Evolutionary conservation across 2,888 invertebrate genomes (phyloP), one percentile per base, ranked within the genome.

Genomic region (Dyspetes luteomarginatus): DNA sequence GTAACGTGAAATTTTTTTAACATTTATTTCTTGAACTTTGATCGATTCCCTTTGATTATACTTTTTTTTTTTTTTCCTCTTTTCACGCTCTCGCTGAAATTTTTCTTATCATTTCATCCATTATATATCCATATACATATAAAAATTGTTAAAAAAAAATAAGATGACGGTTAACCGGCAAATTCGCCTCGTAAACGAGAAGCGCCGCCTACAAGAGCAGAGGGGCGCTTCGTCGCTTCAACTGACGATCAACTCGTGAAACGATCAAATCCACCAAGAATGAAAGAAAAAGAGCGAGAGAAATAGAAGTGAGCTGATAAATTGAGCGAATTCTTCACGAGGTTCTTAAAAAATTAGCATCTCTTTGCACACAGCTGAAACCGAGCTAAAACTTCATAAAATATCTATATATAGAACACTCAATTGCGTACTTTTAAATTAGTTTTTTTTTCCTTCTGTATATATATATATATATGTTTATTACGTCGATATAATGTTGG

Each of bases 21-120:
- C n/a, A n/a, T n/a, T n/a, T n/a, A n/a, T n/a, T n/a, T n/a, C n/a
- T 74, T 64, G 73, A 36, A 78, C 78, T 68, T 78, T 50, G 78
- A 55, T 69, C 74, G 74, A 48, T 45, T 24, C 45, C 36, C 36
- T 36, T 9, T 9, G 36, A 9, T 0, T 3, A 9, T 36, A 5
- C 15, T 15, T 45, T 15, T 45, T 15, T 36, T 12, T 30, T 9
- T 30, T 9, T 30, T 9, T 36, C 19, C 7, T 26, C 17, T 17
- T 26, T n/a, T 55, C 45, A 56, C 45, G 3, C 15, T 7, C 15
- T 69, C 28, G n/a, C 7, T 4, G 15, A 69, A 22, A 45, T 60
- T 68, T 67, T 52, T 19, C 28, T 60, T 72, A 45, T 24, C 15
- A 15, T 55, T 64, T 36, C 48, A 24, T 55, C 62, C 67, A 36